Evolutionary conservation across 2,113 vertebrate species (phyloP).

Genomic region (Bambusicola thoracicus): DNA sequence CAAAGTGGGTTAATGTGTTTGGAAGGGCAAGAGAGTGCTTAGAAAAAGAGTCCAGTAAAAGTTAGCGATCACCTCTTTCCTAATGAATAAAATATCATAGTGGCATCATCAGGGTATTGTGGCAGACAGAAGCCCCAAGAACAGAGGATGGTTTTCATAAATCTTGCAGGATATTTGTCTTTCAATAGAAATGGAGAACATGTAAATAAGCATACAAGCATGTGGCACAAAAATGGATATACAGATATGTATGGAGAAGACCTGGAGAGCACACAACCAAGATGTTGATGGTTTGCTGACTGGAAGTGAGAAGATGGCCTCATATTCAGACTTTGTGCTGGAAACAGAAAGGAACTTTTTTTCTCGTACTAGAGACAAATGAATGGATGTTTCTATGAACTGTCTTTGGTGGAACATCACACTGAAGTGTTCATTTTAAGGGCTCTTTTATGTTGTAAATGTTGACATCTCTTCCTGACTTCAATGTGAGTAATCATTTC

Average conservation of each 20-base stretch:
- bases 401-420: neutral
- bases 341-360: neutral
- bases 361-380: neutral
- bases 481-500: neutral
- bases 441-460: neutral
- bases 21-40: neutral
- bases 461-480: neutral
- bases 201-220: neutral
- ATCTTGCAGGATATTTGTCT: neutral
- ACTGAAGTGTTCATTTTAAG: neutral
- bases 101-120: neutral
- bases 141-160: neutral
- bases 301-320: neutral
- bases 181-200: neutral
- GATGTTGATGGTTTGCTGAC: neutral
- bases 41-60: neutral
- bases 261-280: neutral
- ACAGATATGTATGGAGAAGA: neutral
- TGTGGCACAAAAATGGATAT: neutral
- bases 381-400: neutral
- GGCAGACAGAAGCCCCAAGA: neutral
- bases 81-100: neutral
- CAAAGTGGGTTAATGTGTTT: neutral
- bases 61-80: neutral
- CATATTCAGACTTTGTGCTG: neutral